Evolutionary conservation across 2,888 invertebrate genomes (phyloP), one percentile per base, ranked within the genome.

Genomic region (Trisateles emortualis): DNA sequence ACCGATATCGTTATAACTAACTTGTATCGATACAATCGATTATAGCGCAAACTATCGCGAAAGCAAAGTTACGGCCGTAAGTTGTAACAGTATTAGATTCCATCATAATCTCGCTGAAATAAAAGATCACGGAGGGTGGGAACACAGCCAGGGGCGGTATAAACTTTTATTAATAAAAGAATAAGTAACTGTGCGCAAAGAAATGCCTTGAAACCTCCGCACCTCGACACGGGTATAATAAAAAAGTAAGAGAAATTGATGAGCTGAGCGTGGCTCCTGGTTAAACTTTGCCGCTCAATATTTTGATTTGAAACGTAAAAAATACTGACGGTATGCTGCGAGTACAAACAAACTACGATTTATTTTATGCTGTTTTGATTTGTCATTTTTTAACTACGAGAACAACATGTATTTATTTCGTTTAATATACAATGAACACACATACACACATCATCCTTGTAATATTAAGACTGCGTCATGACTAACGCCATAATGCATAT

Each of bases 111-210:
- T 29, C 43, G 38, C 36, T 39, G 42, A 71, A 68, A 80, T 78
- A 75, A 78, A 80, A 73, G 70, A 76, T 74, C 70, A 64, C 40
- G 65, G 72, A 64, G 64, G 75, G 76, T 69, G 62, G 55, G 59
- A 54, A 70, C 68, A 67, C 74, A 68, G 75, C 73, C 76, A 56
- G 71, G 70, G 75, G 74, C 67, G 74, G 72, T 78, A 79, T 83
- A 81, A 86, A 87, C 79, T 86, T 87, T 87, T 87, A 86, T 86
- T 88, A 88, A 87, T 88, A 87, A 88, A 88, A 85, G 78, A 83
- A 84, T 83, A 85, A 87, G 83, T 79, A 81, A 83, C 79, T 77
- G 81, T 68, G 74, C 70, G 72, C 75, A 58, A 52, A 72, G 75
- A 76, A 84, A 86, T 78, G 76, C 75, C 76, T 74, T 76, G 77